A percentile compares a stretch with the other conserved stretches of the same genome.
phyloP scores from a whole-genome alignment of 2,113 vertebrate genomes.

The Phycodurus eques region DNA sequence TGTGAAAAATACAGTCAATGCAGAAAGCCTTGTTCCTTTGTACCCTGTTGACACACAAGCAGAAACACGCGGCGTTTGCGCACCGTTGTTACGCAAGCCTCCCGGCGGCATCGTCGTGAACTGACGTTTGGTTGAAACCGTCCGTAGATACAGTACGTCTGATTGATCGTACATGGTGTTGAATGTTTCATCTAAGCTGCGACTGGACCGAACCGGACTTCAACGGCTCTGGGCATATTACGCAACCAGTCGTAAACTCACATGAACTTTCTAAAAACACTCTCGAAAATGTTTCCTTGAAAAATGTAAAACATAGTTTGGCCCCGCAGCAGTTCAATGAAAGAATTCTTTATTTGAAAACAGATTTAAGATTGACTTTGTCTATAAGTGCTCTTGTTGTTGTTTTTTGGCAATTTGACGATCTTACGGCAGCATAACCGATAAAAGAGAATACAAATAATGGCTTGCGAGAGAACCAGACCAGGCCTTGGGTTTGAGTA shows the following conservation, averaged over 20 bases:
- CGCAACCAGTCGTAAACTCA: constrained; percentile 41
- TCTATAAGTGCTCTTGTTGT: constrained; percentile 5
- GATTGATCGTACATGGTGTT: constrained; percentile 23
- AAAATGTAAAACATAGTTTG: constrained; percentile 21
- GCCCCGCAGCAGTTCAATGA: constrained; percentile 22
- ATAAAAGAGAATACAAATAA: constrained; percentile 26
- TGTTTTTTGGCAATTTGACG: constrained; percentile 26
- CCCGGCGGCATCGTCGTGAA: constrained; percentile 5
- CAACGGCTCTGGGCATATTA: constrained; percentile 31
- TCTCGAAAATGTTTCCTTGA: constrained; percentile 14
- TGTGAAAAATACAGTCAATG: constrained; percentile 45
- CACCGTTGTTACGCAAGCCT: constrained; percentile 7
- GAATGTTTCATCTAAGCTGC: constrained; percentile 11
- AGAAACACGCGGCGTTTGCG: constrained; percentile 35
- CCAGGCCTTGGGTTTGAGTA: not conserved
- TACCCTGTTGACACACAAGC: constrained; percentile 62
- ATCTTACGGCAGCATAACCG: constrained; percentile 42
- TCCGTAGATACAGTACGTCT: not conserved
- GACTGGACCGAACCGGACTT: constrained; percentile 22
- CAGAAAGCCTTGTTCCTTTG: constrained; percentile 52
- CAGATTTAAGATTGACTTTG: constrained; percentile 16
- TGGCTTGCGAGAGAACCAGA: constrained; percentile 1
- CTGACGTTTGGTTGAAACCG: constrained; percentile 6
- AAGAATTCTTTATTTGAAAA: constrained; percentile 13
- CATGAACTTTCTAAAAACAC: constrained; percentile 39